These are phyloP conservation scores for Philopedon plagiatum DNA, from an alignment of 2,888 invertebrate genomes.

Conservation along the genomic window DNA sequence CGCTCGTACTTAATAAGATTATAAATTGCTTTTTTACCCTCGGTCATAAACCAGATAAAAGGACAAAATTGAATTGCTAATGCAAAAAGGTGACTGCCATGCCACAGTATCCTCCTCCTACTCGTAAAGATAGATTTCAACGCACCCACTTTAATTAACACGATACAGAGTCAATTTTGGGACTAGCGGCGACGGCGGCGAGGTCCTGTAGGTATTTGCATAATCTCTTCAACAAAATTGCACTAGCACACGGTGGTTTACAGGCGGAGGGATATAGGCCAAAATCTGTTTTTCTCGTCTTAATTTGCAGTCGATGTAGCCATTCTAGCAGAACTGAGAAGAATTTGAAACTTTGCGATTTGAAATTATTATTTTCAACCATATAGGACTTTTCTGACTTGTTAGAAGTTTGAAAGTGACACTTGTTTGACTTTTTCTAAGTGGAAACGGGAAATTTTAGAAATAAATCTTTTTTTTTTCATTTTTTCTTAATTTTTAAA, in stretches of 20 bases:
- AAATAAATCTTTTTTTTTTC: no score
- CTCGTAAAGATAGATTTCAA: slow-evolving; percentile 31
- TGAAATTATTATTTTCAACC: no score
- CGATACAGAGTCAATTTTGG: slow-evolving; percentile 37
- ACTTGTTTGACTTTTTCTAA: no score
- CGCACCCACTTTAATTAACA: slow-evolving; percentile 34
- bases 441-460: no score
- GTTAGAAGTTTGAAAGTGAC: no score
- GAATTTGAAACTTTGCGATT: no score
- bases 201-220: slow-evolving; percentile 22
- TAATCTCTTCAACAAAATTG: slow-evolving; percentile 32
- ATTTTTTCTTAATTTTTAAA: no score
- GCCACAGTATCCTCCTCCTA: background rate
- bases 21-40: slow-evolving; percentile 17
- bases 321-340: no score
- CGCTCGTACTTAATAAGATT: slow-evolving; percentile 19
- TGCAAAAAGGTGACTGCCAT: slow-evolving; percentile 5
- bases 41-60: slow-evolving; percentile 18
- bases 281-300: background rate
- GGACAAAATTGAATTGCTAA: slow-evolving; percentile 24
- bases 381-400: no score
- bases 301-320: background rate
- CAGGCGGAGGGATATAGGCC: background rate
- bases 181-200: no score
- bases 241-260: background rate